A percentile compares a stretch with the other conserved stretches of the same genome.
phyloP scores from a whole-genome alignment of 2,888 invertebrate genomes.

The Acronicta alni region DNA sequence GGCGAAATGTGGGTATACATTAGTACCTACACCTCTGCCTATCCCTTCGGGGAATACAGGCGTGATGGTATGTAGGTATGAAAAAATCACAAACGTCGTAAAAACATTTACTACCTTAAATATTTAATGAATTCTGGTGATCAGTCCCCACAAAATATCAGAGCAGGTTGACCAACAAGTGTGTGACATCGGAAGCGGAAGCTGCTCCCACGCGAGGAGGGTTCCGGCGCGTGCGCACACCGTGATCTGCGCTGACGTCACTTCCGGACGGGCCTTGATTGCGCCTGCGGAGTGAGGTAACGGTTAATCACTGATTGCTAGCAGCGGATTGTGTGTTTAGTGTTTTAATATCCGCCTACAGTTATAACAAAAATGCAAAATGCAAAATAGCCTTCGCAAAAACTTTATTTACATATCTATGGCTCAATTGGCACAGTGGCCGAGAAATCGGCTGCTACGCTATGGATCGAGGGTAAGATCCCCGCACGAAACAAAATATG shows the following conservation, averaged over 20 bases:
- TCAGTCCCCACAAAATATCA: constrained; percentile 20
- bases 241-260: constrained; percentile 70
- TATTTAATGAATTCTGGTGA: neutral
- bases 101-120: neutral
- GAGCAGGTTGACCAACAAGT: constrained; percentile 65
- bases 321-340: constrained; percentile 44
- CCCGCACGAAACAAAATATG: too few species aligned
- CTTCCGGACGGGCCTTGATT: constrained; percentile 71
- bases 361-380: constrained; percentile 9
- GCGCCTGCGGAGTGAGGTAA: constrained; percentile 62
- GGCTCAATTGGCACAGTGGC: too few species aligned
- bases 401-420: neutral
- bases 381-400: constrained; percentile 7
- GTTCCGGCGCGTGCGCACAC: constrained; percentile 70
- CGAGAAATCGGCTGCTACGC: too few species aligned
- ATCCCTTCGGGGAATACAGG: too few species aligned
- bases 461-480: too few species aligned
- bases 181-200: constrained; percentile 83
- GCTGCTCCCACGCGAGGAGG: constrained; percentile 75
- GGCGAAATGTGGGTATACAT: too few species aligned
- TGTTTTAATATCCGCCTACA: constrained; percentile 38
- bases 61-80: too few species aligned
- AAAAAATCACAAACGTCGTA: too few species aligned
- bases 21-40: too few species aligned
- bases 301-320: constrained; percentile 65